Evolutionary conservation across 2,888 invertebrate genomes (phyloP), one percentile per base, ranked within the genome.

Genomic region (Hecatera dysodea): DNA sequence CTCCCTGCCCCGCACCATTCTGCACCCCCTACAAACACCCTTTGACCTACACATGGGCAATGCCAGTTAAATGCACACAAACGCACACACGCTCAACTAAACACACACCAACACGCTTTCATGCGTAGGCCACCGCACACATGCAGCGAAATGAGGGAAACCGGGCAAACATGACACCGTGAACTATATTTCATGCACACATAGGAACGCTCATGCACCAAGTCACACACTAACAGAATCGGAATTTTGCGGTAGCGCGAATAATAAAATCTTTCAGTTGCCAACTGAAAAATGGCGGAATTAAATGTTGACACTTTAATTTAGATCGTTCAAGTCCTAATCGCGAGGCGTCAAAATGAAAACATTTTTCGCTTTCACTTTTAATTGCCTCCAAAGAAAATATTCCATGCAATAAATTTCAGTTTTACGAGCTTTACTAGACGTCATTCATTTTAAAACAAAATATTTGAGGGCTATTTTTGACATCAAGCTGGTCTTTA

Each of bases 1-100:
- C 87, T 82, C 72, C 72, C 39, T 66, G 61, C 75, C 82, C 78
- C 85, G 78, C 86, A 64, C 76, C 80, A 76, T 83, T 67, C 75
- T 70, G 36, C 72, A 61, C 86, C 80, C 81, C 71, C 83, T 63
- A 63, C 70, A 78, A 85, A 79, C 89, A 88, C 89, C 87, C 89
- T 83, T 81, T 86, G 87, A 86, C 89, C 88, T 87, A 88, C 89
- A 87, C 85, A 85, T 81, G 70, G 81, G 81, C 85, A 86, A 85
- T 82, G 77, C 83, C 80, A 81, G 78, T 80, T 68, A 81, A 81
- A 71, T 85, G 82, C 80, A 83, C 81, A 82, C 81, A 76, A 78
- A 80, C 78, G 50, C 80, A 73, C 76, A 80, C 80, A 67, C n/a
- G 42, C 68, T 63, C 71, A 75, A 46, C 64, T 60, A 22, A 53